These are phyloP conservation scores for Synergus itoensis DNA, from an alignment of 2,888 invertebrate species.

Conservation along the genomic window DNA sequence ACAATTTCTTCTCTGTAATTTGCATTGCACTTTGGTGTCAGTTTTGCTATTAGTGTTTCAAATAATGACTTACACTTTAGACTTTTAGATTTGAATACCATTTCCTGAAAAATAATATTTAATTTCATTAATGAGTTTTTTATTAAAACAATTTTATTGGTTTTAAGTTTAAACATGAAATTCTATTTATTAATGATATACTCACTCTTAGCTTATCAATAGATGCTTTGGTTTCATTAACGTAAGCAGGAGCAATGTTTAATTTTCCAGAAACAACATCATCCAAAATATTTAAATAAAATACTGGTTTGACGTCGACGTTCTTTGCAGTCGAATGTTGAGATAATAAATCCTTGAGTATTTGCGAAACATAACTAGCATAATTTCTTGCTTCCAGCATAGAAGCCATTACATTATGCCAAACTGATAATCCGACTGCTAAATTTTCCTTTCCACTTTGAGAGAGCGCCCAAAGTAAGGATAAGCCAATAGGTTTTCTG, in stretches of 20 bases:
- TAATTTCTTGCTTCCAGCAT: constrained; percentile 86
- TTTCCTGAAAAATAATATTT: constrained; percentile 64
- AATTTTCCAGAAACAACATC: constrained; percentile 81
- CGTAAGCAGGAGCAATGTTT: constrained; percentile 80
- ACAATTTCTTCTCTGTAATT: constrained; percentile 81
- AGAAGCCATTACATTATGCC: constrained; percentile 88
- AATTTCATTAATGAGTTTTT: background rate
- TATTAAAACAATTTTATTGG: constrained; percentile 10
- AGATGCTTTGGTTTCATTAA: constrained; percentile 79
- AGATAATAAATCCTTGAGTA: constrained; percentile 81
- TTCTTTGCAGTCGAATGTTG: constrained; percentile 77
- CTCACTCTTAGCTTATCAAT: constrained; percentile 80
- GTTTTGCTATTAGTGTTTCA: constrained; percentile 84
- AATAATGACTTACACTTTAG: constrained; percentile 78
- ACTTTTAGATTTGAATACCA: constrained; percentile 71
- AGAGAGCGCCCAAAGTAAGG: constrained; percentile 88
- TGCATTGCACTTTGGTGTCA: constrained; percentile 80
- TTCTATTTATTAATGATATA: constrained; percentile 44
- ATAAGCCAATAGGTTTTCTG: constrained; percentile 85
- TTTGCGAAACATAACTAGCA: constrained; percentile 82
- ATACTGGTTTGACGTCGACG: constrained; percentile 79
- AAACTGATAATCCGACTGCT: constrained; percentile 84
- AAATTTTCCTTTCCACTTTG: constrained; percentile 85
- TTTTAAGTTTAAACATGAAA: background rate
- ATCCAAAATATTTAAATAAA: constrained; percentile 82